Evolutionary conservation across 1,140 invertebrate genomes (phyloP).

Genomic region (Bombyx mandarina): DNA sequence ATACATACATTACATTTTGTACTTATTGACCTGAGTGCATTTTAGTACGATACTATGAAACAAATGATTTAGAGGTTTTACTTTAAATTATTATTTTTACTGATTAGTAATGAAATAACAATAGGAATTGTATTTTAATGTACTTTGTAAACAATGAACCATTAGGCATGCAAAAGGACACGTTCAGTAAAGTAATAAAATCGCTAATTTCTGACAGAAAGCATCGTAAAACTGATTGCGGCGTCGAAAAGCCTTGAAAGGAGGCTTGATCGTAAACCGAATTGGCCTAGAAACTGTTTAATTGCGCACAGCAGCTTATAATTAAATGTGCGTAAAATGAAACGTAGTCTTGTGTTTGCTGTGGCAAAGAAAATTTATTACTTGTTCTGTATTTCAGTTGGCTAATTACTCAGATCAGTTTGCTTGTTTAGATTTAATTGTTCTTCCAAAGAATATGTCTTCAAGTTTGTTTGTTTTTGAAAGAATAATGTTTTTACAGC

Average conservation of each 20-base stretch:
- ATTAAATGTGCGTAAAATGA: constrained; percentile 28
- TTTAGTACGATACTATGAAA: no score
- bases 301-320: constrained; percentile 34
- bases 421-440: neutral
- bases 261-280: constrained; percentile 45
- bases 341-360: constrained; percentile 6
- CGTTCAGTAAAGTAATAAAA: constrained; percentile 31
- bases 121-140: no score
- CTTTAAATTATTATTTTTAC: no score
- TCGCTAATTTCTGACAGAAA: constrained; percentile 39
- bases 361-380: constrained; percentile 3
- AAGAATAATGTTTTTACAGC: no score
- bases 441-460: no score
- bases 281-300: constrained; percentile 54
- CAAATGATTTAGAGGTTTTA: no score
- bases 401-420: neutral
- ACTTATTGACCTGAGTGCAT: no score
- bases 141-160: no score
- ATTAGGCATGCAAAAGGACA: constrained; percentile 3
- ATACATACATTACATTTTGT: no score
- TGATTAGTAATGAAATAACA: no score
- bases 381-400: neutral
- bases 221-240: constrained; percentile 45
- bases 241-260: constrained; percentile 40
- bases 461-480: no score